These are phyloP conservation scores for Melipona quadrifasciata DNA, from an alignment of 1,140 invertebrate genomes.

Conservation along the genomic window DNA sequence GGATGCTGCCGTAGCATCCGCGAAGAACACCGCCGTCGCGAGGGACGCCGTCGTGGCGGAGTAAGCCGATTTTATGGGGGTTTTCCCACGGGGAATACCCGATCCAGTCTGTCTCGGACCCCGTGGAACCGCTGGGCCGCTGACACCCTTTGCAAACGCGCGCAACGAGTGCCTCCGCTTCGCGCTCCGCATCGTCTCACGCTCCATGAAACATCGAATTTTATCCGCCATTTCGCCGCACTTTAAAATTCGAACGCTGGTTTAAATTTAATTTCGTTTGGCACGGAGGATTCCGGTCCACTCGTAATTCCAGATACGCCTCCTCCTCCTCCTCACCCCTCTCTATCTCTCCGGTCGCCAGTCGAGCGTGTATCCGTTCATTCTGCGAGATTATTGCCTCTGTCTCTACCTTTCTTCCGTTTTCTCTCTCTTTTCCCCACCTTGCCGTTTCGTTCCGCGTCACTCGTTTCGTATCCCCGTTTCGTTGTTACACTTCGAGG, in stretches of 20 bases:
- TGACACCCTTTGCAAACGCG: slow-evolving; percentile 62
- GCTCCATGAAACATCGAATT: slow-evolving; percentile 54
- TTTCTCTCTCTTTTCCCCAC: not conserved
- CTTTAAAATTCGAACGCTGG: slow-evolving; percentile 40
- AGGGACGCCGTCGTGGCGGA: slow-evolving; percentile 2
- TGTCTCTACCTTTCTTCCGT: not conserved
- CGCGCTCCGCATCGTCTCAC: slow-evolving; percentile 30
- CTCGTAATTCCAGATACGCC: slow-evolving; percentile 22
- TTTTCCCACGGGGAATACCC: slow-evolving; percentile 58
- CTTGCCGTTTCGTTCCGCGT: not conserved
- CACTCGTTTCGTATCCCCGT: no score
- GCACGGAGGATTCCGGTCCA: slow-evolving; percentile 3
- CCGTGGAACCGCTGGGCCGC: slow-evolving; percentile 53
- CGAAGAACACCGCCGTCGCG: not conserved
- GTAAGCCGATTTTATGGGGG: slow-evolving; percentile 73
- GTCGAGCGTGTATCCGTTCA: not conserved
- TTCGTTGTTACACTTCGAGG: not conserved
- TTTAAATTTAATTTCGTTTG: slow-evolving; percentile 50
- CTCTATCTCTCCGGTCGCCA: no score
- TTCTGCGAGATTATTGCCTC: not conserved
- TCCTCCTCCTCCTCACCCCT: no score
- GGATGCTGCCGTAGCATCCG: not conserved
- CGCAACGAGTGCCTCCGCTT: not conserved
- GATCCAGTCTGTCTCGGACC: slow-evolving; percentile 10
- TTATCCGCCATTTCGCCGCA: slow-evolving; percentile 40